Conservation (phyloP, 2,888 invertebrate species). For the Hydrotaea cyrtoneurina region DNA sequence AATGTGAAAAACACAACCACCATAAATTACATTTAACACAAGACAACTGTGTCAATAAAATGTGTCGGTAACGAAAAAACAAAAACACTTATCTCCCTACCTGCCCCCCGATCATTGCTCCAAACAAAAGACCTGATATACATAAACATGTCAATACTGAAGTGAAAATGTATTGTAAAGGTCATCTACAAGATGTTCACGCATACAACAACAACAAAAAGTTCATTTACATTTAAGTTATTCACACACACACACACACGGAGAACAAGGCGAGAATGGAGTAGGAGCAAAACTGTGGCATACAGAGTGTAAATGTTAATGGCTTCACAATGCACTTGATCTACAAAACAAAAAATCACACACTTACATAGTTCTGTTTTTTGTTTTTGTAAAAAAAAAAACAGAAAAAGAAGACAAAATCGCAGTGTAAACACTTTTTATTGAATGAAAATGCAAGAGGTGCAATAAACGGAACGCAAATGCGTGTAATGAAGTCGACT, state of each 20-base stretch:
- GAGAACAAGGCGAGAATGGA: too few species aligned
- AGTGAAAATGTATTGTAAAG: conserved; percentile 44
- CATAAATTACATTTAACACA: conserved; percentile 40
- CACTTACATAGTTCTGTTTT: neutral
- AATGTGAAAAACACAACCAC: neutral
- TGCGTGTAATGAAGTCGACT: too few species aligned
- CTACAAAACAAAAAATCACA: conserved; percentile 1
- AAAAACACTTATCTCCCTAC: neutral
- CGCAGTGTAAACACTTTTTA: neutral
- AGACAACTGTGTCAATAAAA: conserved; percentile 61
- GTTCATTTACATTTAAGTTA: neutral
- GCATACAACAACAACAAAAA: neutral
- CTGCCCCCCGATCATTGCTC: too few species aligned
- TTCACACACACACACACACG: too few species aligned
- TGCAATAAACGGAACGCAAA: too few species aligned
- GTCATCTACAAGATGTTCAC: conserved; percentile 45
- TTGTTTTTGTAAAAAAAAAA: neutral
- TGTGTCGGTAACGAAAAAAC: neutral
- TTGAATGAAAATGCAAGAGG: too few species aligned
- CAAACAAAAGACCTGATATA: neutral
- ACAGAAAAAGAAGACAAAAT: neutral
- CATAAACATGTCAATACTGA: conserved; percentile 29
- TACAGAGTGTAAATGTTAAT: neutral
- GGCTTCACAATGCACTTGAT: conserved; percentile 1
- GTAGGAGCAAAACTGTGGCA: neutral